Evolutionary conservation across 2,888 invertebrate species (phyloP).

Genomic region (Nebria salina): DNA sequence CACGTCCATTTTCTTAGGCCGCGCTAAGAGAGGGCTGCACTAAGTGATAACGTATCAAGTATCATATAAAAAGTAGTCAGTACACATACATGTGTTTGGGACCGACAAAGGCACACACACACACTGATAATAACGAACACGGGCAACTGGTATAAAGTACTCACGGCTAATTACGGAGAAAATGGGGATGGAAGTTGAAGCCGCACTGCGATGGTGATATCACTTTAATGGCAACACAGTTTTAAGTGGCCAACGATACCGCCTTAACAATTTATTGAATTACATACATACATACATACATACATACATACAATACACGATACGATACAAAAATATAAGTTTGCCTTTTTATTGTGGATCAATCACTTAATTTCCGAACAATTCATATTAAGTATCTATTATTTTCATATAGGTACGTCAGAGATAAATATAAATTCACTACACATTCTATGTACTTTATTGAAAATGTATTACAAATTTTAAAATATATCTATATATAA

Average conservation of each 20-base stretch:
- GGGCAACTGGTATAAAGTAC: conserved; percentile 38
- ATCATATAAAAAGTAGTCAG: conserved; percentile 41
- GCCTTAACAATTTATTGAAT: not conserved
- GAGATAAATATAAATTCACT: not conserved
- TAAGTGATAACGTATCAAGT: conserved; percentile 46
- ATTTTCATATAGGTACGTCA: not conserved
- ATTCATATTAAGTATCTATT: no score
- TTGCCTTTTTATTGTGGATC: no score
- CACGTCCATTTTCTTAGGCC: conserved; percentile 38
- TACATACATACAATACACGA: not conserved
- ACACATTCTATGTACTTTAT: not conserved
- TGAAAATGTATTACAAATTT: not conserved
- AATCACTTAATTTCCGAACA: no score
- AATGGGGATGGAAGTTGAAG: conserved; percentile 33
- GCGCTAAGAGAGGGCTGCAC: conserved; percentile 4
- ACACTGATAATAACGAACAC: conserved; percentile 14
- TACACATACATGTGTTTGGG: conserved; percentile 28
- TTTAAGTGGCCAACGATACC: not conserved
- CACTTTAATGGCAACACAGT: conserved; percentile 26
- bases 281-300: not conserved
- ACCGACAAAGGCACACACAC: conserved; percentile 30
- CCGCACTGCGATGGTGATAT: not conserved
- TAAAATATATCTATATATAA: no score
- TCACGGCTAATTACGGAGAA: conserved; percentile 42
- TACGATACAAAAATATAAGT: no score